Conservation (phyloP, 2,113 vertebrate species). For the Thryonomys swinderianus region DNA sequence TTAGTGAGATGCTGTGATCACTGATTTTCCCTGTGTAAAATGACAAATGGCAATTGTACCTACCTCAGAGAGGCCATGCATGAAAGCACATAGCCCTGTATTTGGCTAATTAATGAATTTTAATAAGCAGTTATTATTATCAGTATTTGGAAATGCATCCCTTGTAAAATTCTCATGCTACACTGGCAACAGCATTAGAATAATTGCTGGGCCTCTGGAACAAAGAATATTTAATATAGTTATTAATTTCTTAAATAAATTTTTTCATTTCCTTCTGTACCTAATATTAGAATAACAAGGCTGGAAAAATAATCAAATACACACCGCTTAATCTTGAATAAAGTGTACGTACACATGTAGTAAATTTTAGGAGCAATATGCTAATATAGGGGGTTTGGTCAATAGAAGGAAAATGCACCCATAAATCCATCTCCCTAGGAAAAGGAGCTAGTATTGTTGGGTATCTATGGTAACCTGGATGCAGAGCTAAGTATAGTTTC, state of each 20-base stretch:
- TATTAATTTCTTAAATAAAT: slow-evolving; percentile 32
- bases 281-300: slow-evolving; percentile 39
- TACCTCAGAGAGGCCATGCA: background rate
- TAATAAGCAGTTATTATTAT: background rate
- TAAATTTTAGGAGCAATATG: background rate
- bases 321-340: slow-evolving; percentile 1
- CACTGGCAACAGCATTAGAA: background rate
- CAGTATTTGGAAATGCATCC: background rate
- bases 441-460: background rate
- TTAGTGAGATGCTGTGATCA: background rate
- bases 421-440: background rate
- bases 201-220: background rate
- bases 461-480: background rate
- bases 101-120: background rate
- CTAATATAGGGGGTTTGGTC: background rate
- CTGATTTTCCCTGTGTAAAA: slow-evolving; percentile 8
- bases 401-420: background rate
- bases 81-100: background rate
- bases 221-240: slow-evolving; percentile 15
- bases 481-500: background rate
- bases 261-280: slow-evolving; percentile 36
- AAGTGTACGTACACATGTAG: slow-evolving; percentile 11
- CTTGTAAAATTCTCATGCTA: slow-evolving; percentile 36
- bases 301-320: background rate
- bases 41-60: background rate